Evolutionary conservation across 2,797 vertebrate genomes (phyloP).

Genomic region (Galago senegalensis): DNA sequence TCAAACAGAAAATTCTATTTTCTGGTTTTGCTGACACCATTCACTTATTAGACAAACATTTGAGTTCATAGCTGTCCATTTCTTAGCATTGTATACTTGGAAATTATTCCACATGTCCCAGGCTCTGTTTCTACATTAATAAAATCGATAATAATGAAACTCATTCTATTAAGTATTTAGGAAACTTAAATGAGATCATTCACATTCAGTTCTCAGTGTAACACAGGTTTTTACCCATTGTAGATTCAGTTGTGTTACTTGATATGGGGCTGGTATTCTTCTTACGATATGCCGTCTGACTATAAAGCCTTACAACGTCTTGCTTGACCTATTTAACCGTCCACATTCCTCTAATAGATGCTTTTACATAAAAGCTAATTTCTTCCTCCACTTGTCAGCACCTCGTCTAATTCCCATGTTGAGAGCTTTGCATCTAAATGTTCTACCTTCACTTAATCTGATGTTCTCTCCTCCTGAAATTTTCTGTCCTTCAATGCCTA

Average conservation of each 20-base stretch:
- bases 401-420: fast-evolving
- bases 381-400: neutral
- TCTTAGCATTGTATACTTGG: neutral
- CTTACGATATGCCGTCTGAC: neutral
- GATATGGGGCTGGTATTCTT: neutral
- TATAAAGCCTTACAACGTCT: neutral
- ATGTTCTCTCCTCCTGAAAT: too few species aligned
- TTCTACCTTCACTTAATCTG: fast-evolving
- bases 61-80: neutral
- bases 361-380: neutral
- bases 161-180: neutral
- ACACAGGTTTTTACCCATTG: neutral
- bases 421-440: neutral
- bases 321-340: neutral
- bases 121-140: neutral
- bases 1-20: neutral
- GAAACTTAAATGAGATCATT: neutral
- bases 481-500: neutral
- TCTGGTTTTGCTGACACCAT: neutral
- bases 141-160: neutral
- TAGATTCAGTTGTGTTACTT: neutral
- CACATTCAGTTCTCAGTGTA: neutral
- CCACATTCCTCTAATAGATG: neutral
- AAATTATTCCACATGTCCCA: neutral
- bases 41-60: neutral